Base-by-base conservation (phyloP, 2,113 vertebrate species). In the Atrichornis clamosus region DNA sequence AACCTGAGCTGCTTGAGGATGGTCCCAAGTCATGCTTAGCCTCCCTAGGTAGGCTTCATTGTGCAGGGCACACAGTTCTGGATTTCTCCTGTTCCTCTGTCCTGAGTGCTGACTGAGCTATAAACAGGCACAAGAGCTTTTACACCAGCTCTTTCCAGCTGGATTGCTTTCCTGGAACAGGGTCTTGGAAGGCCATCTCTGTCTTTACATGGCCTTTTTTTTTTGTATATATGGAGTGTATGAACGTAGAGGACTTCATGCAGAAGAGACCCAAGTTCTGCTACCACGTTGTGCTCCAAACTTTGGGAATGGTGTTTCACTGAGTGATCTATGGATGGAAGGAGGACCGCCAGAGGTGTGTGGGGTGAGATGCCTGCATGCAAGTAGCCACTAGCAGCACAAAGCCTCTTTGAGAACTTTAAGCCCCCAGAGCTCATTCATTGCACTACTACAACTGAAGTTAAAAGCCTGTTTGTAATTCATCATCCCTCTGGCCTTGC, bases 321-420 rank as follows among this genome's bases (percentile, higher is more conserved):
- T 14, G 59, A 33, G 24, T 63, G 46, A 7, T 53, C 28, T 85
- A 3, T 44, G 62, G 20, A 33, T 26, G 32, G 52, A 68, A 59
- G 53, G n/a, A 55, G 27, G 11, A 55, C 32, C 0, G 0, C 16
- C 24, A 52, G 37, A 15, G 27, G 23, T 53, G 37, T 85, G 15
- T 56, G 53, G 18, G 30, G 47, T 1, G 8, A 79, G 37, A 49
- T 56, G 11, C 52, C 32, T 16, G 12, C 2, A 2, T 35, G 30
- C 30, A 70, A 72, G 23, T 56, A 62, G 33, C 28, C 32, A 3
- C 21, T 28, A 42, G 24, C 30, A 37, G 13, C 44, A 32, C 2
- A 4, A 60, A 95, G 20, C 15, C 22, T 4, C n/a, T 62, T 39
- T 49, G 62, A 79, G 58, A 72, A 22, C 10, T 75, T 8, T 27